Percentiles rank a stretch among this genome's conserved stretches.
Evolutionary conservation across 2,888 invertebrate genomes (phyloP).

Genomic region (Chrysina gloriosa): DNA sequence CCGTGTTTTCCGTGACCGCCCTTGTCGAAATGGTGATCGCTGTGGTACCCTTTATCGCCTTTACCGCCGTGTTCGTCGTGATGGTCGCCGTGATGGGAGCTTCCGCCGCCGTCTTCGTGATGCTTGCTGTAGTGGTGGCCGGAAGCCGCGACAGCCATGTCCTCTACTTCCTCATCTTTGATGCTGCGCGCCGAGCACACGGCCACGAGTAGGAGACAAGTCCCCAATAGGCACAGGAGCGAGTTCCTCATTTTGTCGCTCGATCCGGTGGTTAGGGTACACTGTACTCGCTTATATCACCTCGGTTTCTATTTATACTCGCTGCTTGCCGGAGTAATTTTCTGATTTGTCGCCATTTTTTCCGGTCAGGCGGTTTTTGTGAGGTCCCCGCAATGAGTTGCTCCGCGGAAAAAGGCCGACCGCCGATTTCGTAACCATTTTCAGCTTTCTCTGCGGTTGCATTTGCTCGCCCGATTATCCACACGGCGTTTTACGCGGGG

Average conservation of each 20-base stretch:
- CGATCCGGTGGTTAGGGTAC: slow-evolving; percentile 15
- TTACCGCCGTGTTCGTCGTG: slow-evolving; percentile 71
- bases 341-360: slow-evolving; percentile 26
- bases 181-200: slow-evolving; percentile 57
- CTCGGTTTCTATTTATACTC: slow-evolving; percentile 34
- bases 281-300: slow-evolving; percentile 33
- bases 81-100: slow-evolving; percentile 69
- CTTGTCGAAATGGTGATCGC: slow-evolving; percentile 73
- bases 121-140: slow-evolving; percentile 58
- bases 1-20: slow-evolving; percentile 76
- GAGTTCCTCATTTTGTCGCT: slow-evolving; percentile 41
- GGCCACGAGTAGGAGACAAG: slow-evolving; percentile 56
- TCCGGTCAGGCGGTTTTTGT: slow-evolving; percentile 6
- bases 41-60: slow-evolving; percentile 77
- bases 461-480: slow-evolving; percentile 18
- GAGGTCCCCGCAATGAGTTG: slow-evolving; percentile 11
- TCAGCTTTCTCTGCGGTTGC: slow-evolving; percentile 30
- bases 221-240: slow-evolving; percentile 23
- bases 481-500: neutral
- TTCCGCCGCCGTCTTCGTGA: slow-evolving; percentile 67
- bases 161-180: slow-evolving; percentile 59
- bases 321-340: slow-evolving; percentile 4
- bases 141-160: slow-evolving; percentile 46
- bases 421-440: slow-evolving; percentile 28
- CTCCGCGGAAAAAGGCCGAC: slow-evolving; percentile 9